Evolutionary conservation across 2,113 vertebrate genomes (phyloP).

Genomic region (Nyctibius bracteatus): DNA sequence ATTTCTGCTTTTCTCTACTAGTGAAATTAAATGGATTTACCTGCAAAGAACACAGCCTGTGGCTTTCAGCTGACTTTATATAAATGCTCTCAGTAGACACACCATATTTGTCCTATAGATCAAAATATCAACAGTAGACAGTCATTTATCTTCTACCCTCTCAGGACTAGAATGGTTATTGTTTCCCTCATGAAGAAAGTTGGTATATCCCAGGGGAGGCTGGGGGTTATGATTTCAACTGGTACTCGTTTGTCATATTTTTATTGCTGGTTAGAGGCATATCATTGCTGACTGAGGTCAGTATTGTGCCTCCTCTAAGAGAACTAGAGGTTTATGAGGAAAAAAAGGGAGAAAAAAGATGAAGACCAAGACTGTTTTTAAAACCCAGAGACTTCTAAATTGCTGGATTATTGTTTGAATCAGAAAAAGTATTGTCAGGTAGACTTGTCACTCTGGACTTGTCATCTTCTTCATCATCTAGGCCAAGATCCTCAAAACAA

Average conservation of each 20-base stretch:
- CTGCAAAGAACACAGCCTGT: background rate
- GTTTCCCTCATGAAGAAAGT: constrained; percentile 40
- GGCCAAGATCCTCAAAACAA: background rate
- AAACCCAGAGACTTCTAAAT: background rate
- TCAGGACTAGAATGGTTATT: constrained; percentile 5
- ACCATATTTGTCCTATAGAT: constrained; percentile 31
- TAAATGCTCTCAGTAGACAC: background rate
- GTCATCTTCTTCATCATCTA: background rate
- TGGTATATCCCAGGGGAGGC: background rate
- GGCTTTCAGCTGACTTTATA: background rate
- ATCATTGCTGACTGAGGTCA: constrained; percentile 1
- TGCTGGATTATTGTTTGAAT: background rate
- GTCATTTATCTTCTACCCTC: constrained; percentile 31
- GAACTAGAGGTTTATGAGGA: background rate
- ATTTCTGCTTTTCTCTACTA: background rate
- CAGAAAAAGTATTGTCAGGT: background rate
- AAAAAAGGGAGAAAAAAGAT: background rate
- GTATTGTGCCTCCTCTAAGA: background rate
- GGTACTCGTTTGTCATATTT: constrained; percentile 47
- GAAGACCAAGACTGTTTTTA: background rate
- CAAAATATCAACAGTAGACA: constrained; percentile 32
- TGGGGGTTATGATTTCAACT: background rate
- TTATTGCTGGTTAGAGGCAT: background rate
- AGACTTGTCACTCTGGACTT: background rate
- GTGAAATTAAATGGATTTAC: background rate